These are phyloP conservation scores for Pontoporia blainvillei DNA, from an alignment of 2,113 vertebrate species.

Conservation along the genomic window DNA sequence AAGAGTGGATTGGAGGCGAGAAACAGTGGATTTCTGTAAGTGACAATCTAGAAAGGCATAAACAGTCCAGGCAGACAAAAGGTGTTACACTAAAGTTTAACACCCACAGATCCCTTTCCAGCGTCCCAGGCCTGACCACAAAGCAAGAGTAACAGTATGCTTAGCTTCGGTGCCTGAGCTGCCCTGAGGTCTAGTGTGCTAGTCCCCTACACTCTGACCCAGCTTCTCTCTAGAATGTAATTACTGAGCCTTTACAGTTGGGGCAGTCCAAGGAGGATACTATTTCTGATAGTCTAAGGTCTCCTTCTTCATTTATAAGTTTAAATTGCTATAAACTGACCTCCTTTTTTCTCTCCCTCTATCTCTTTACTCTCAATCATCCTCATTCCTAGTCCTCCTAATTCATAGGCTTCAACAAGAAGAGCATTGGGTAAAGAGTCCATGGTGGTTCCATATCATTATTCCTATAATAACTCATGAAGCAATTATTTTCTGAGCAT, in stretches of 20 bases:
- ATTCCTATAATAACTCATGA: not conserved
- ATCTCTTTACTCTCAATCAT: not conserved
- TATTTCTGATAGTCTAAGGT: not conserved
- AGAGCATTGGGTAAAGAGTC: not conserved
- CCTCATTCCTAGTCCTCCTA: not conserved
- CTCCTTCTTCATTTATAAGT: not conserved
- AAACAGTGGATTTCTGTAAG: slow-evolving; percentile 93
- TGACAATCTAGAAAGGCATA: not conserved
- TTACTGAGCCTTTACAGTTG: not conserved
- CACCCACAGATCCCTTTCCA: not conserved
- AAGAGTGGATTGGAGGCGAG: slow-evolving; percentile 74
- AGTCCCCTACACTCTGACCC: not conserved
- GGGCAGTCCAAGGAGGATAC: not conserved
- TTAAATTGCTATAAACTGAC: not conserved
- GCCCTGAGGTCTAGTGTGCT: not conserved
- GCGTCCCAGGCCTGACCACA: not conserved
- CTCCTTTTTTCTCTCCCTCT: not conserved
- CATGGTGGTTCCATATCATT: not conserved
- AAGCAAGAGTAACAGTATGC: not conserved
- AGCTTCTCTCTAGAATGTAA: not conserved
- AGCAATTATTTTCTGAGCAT: not conserved
- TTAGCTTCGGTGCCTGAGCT: not conserved
- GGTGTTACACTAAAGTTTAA: fast-evolving
- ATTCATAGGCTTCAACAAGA: not conserved
- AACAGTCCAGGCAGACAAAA: not conserved